A percentile compares a stretch with the other conserved stretches of the same genome.
phyloP scores from a whole-genome alignment of 1,140 invertebrate species.

The Dendrolimus punctatus region DNA sequence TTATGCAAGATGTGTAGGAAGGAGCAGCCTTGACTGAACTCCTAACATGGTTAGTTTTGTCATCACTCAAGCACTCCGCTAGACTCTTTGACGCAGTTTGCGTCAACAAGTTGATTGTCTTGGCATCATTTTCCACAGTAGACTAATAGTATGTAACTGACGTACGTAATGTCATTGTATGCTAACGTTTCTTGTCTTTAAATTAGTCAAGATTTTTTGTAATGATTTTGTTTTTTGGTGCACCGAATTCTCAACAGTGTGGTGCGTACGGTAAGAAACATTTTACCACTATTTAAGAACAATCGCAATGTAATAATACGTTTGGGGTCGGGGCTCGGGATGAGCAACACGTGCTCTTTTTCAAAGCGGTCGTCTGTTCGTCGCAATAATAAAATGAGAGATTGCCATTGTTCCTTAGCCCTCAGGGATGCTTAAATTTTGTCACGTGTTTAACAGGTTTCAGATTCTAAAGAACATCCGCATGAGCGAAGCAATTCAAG shows the following conservation, averaged over 20 bases:
- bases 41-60: conserved; percentile 15
- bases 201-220: too few species aligned
- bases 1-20: conserved; percentile 15
- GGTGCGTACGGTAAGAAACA: not conserved
- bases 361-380: conserved; percentile 28
- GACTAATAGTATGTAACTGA: not conserved
- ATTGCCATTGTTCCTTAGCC: conserved; percentile 43
- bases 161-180: too few species aligned
- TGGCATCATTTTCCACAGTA: not conserved
- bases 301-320: not conserved
- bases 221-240: not conserved
- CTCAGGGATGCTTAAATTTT: conserved; percentile 28
- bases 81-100: conserved; percentile 14
- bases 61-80: conserved; percentile 6
- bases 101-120: conserved; percentile 3
- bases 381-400: conserved; percentile 60
- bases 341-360: conserved; percentile 58
- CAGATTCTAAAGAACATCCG: conserved; percentile 33
- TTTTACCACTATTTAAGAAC: not conserved
- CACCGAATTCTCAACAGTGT: not conserved
- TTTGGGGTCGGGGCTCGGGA: conserved; percentile 31
- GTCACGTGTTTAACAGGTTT: conserved; percentile 59
- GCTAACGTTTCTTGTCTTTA: too few species aligned
- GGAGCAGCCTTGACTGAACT: conserved; percentile 14
- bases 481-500: conserved; percentile 5